Conservation (phyloP, 2,113 vertebrate genomes). For the Ariopsis seemanni region DNA sequence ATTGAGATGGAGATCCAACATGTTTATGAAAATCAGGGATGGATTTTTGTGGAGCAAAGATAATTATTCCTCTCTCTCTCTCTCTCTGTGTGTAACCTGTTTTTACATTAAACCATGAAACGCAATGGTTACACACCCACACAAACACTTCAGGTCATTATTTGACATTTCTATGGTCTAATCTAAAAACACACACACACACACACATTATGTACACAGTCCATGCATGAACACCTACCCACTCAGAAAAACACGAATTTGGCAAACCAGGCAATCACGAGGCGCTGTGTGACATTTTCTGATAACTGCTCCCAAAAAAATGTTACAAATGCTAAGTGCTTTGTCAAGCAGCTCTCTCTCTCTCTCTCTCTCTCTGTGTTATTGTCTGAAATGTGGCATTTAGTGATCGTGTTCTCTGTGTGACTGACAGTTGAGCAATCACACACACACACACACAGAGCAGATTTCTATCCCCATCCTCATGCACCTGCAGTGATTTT, state of each 20-base stretch:
- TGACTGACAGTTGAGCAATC: constrained; percentile 22
- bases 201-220: neutral
- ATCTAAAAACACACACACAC: constrained; percentile 27
- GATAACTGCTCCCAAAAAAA: neutral
- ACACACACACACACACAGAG: constrained; percentile 10
- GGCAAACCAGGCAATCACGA: neutral
- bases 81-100: neutral
- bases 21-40: no score
- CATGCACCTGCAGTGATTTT: neutral
- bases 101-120: neutral
- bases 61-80: no score
- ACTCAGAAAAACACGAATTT: neutral
- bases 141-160: constrained; percentile 14
- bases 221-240: neutral
- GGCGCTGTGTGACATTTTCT: constrained; percentile 2
- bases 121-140: constrained; percentile 21
- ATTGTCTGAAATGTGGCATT: constrained; percentile 32
- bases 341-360: neutral
- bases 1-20: no score
- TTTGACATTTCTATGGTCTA: constrained; percentile 68
- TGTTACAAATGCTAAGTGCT: constrained; percentile 9
- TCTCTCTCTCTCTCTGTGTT: no score
- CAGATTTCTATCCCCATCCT: neutral
- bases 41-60: no score
- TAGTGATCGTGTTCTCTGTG: neutral